These are phyloP conservation scores for Microchirus variegatus DNA, from an alignment of 2,797 vertebrate species.

Conservation along the genomic window DNA sequence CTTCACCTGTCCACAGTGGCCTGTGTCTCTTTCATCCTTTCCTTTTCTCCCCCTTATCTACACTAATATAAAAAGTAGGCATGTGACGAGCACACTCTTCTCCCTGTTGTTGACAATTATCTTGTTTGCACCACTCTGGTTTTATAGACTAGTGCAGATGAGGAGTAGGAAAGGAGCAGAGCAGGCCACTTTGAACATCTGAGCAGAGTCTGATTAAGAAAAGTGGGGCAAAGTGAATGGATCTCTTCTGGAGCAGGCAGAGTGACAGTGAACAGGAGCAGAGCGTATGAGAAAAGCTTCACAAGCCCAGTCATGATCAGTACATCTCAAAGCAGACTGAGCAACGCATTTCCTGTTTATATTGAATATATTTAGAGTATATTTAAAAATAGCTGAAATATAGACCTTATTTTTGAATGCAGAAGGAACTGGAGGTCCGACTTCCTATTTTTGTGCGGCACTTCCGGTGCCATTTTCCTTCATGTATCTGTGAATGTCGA, in stretches of 20 bases:
- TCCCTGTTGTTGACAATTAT: conserved; percentile 29
- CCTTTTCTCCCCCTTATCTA: conserved; percentile 64
- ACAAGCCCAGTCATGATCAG: conserved; percentile 66
- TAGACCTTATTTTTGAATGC: too few relatives aligned
- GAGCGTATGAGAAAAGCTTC: conserved; percentile 72
- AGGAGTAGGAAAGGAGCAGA: conserved; percentile 75
- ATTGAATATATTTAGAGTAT: too few relatives aligned
- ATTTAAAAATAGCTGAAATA: too few relatives aligned
- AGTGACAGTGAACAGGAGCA: conserved; percentile 76
- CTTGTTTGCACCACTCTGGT: conserved; percentile 36
- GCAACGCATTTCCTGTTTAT: background rate
- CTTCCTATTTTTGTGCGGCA: too few relatives aligned
- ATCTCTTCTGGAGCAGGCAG: conserved; percentile 78
- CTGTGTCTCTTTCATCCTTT: conserved; percentile 62
- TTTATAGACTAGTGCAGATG: conserved; percentile 67
- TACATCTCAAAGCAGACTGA: conserved; percentile 53
- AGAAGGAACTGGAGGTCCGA: too few relatives aligned
- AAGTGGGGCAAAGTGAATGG: conserved; percentile 77
- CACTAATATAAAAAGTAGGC: conserved; percentile 46
- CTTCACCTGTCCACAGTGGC: conserved; percentile 74
- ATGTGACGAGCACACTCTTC: conserved; percentile 9
- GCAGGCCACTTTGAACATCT: conserved; percentile 74
- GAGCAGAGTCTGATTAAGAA: conserved; percentile 67
- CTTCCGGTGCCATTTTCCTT: too few relatives aligned
- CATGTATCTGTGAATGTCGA: too few relatives aligned